These are phyloP conservation scores for Gortyna flavago DNA, from an alignment of 2,888 invertebrate genomes.

Conservation along the genomic window DNA sequence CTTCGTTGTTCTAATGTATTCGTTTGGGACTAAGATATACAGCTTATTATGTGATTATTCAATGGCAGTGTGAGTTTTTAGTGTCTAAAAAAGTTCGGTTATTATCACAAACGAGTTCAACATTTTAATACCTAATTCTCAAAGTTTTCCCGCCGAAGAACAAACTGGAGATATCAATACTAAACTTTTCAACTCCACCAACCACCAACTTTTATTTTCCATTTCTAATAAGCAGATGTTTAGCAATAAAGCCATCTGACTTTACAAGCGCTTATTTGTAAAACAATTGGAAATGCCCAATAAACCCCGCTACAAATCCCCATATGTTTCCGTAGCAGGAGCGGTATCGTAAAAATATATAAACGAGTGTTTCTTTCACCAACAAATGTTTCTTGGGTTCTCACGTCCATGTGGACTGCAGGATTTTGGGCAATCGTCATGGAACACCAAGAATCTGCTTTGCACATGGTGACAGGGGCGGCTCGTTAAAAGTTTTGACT, in stretches of 20 bases:
- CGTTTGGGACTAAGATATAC: constrained; percentile 44
- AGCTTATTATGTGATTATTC: constrained; percentile 44
- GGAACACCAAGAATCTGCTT: constrained; percentile 80
- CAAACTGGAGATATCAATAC: background rate
- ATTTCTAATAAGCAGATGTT: constrained; percentile 70
- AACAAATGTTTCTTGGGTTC: constrained; percentile 81
- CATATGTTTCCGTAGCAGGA: constrained; percentile 64
- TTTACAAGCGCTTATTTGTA: constrained; percentile 72
- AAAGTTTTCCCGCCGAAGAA: background rate
- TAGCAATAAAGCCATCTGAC: constrained; percentile 68
- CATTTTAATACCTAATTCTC: constrained; percentile 9
- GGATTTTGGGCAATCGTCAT: constrained; percentile 84
- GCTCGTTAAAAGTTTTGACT: constrained; percentile 79
- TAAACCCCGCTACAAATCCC: constrained; percentile 56
- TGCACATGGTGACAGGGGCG: constrained; percentile 83
- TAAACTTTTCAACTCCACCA: constrained; percentile 11
- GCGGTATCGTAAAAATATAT: constrained; percentile 74
- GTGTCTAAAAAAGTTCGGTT: background rate
- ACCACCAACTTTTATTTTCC: no score
- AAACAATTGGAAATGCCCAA: constrained; percentile 73
- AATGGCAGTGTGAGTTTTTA: background rate
- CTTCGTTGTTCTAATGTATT: constrained; percentile 50
- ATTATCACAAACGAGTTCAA: background rate
- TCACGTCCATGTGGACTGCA: constrained; percentile 87
- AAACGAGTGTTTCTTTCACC: constrained; percentile 77